Evolutionary conservation across 2,113 vertebrate species (phyloP).

Genomic region (Varanus salvator): DNA sequence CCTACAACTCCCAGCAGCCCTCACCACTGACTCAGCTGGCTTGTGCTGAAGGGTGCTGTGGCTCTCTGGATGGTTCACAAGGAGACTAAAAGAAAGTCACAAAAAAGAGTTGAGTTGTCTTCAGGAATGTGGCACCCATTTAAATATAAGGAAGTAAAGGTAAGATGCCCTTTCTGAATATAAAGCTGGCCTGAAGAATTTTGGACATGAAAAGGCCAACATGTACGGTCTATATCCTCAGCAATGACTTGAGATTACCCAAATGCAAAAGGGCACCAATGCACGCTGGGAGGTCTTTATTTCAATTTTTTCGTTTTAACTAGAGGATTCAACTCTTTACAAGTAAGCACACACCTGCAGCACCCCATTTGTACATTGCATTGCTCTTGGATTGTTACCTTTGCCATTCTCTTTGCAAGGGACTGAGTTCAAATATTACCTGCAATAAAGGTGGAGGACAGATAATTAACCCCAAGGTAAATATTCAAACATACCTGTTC

Average conservation of each 20-base stretch:
- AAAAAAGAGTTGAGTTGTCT: not conserved
- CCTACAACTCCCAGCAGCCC: too few species aligned
- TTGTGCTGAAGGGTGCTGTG: too few species aligned
- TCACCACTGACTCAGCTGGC: too few species aligned
- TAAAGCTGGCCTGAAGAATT: not conserved
- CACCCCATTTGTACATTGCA: not conserved
- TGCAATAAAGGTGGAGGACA: conserved; percentile 72
- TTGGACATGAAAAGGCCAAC: not conserved
- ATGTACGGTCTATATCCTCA: not conserved
- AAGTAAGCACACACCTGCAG: not conserved
- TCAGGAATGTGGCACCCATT: not conserved
- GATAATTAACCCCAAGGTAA: not conserved
- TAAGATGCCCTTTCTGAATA: not conserved
- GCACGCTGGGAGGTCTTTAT: not conserved
- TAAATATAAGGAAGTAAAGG: not conserved
- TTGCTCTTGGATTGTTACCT: conserved; percentile 80
- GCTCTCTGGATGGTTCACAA: too few species aligned
- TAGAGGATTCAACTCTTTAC: too few species aligned
- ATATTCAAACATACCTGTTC: not conserved
- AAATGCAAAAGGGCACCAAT: not conserved
- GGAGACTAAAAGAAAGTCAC: not conserved
- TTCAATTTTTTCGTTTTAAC: not conserved
- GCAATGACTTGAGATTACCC: not conserved
- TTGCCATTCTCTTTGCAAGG: conserved; percentile 91
- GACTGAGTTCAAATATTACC: conserved; percentile 93